phyloP scores from a whole-genome alignment of 2,797 vertebrate species.

The Pterois miles region DNA sequence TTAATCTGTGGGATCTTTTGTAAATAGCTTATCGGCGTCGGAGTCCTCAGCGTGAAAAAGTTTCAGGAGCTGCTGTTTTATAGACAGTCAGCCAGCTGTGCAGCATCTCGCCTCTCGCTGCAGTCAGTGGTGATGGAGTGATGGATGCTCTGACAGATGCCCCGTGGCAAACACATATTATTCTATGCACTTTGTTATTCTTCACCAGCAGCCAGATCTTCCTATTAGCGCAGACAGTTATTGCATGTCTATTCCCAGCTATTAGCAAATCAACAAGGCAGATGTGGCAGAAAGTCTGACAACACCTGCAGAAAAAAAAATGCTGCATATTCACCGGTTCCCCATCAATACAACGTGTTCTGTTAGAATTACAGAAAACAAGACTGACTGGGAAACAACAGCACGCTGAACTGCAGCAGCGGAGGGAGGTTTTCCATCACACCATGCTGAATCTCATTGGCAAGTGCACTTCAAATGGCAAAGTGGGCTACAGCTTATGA shows the following conservation, averaged over 20 bases:
- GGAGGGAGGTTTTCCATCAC: constrained; percentile 68
- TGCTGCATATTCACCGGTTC: constrained; percentile 34
- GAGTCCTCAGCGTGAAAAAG: constrained; percentile 63
- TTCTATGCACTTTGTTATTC: constrained; percentile 80
- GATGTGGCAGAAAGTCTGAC: constrained; percentile 56
- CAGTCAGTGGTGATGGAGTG: constrained; percentile 82
- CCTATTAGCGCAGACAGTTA: constrained; percentile 66
- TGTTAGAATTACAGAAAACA: constrained; percentile 50
- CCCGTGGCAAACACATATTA: constrained; percentile 73
- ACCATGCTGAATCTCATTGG: constrained; percentile 66
- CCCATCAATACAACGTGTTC: constrained; percentile 25
- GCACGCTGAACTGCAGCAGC: constrained; percentile 38
- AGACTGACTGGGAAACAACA: constrained; percentile 63
- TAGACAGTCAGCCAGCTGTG: constrained; percentile 79
- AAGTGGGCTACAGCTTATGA: constrained; percentile 77
- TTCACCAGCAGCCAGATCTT: constrained; percentile 70
- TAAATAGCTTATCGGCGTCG: constrained; percentile 52
- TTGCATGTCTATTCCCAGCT: constrained; percentile 59
- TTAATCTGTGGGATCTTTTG: constrained; percentile 66
- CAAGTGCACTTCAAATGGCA: constrained; percentile 76
- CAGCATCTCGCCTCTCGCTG: constrained; percentile 77
- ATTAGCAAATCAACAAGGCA: constrained; percentile 57
- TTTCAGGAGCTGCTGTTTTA: constrained; percentile 56
- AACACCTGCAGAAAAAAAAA: constrained; percentile 38
- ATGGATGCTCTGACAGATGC: constrained; percentile 73